Evolutionary conservation across 1,140 invertebrate genomes (phyloP).

Genomic region (Maconellicoccus hirsutus): DNA sequence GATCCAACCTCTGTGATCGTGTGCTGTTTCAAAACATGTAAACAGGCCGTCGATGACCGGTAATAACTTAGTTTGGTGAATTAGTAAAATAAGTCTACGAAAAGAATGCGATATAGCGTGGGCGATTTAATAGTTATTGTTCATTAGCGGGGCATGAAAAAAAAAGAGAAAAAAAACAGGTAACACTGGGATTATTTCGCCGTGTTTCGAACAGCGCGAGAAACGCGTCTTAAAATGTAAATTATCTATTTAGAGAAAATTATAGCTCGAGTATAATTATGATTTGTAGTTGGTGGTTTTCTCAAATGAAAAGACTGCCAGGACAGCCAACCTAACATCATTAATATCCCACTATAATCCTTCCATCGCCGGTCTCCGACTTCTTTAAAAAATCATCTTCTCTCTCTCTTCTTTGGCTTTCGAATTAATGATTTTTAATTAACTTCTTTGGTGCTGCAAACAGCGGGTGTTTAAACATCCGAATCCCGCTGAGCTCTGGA

Average conservation of each 20-base stretch:
- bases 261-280: constrained; percentile 21
- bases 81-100: neutral
- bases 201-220: neutral
- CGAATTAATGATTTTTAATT: constrained; percentile 23
- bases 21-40: constrained; percentile 3
- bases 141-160: constrained; percentile 16
- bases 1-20: neutral
- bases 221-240: constrained; percentile 22
- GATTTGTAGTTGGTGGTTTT: constrained; percentile 21
- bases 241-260: constrained; percentile 22
- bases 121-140: constrained; percentile 22
- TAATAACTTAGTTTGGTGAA: constrained; percentile 16
- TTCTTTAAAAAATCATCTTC: neutral
- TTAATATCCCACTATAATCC: constrained; percentile 21
- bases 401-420: neutral
- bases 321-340: constrained; percentile 20
- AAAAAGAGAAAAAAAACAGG: constrained; percentile 3
- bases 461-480: constrained; percentile 21
- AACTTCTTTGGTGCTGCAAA: constrained; percentile 21
- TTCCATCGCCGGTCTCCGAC: neutral
- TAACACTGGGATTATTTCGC: constrained; percentile 18
- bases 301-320: constrained; percentile 21
- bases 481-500: constrained; percentile 15
- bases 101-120: neutral
- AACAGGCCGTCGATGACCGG: constrained; percentile 7